Base-by-base conservation (phyloP, 2,797 vertebrate species). In the Telmatherina bonti region DNA sequence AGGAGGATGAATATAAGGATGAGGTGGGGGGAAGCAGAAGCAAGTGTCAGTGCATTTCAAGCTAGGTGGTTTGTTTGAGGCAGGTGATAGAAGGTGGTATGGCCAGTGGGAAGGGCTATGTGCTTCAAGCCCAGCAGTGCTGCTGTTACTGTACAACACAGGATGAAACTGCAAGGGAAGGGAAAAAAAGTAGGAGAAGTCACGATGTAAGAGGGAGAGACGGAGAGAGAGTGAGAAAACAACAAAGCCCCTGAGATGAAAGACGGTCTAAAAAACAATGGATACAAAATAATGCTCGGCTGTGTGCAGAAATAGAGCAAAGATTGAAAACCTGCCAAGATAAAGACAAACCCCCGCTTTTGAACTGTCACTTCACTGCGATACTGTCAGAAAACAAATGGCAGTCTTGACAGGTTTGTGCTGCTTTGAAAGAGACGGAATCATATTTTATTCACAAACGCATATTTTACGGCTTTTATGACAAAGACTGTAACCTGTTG, bases 301-400 rank as follows among this genome's bases (percentile, higher is more conserved):
- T 51, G 83, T 88, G 85, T 85, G 89, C 91, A 91, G 90, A 91
- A 91, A 90, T 92, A 91, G 91, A 91, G 92, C 89, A 91, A 89
- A 91, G 91, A 93, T 89, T 93, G 92, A 93, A 92, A 92, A 92
- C 89, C 91, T 93, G 92, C 90, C 92, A 92, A 91, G 91, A 91
- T 91, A 89, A 91, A 92, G 89, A 92, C 90, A 88, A 92, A 85
- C 80, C 86, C 84, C 85, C 77, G 83, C 87, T 82, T 93, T 91
- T 92, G 87, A 91, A 93, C 89, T 91, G 90, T 91, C 90, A 92
- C 85, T 88, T 91, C 80, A 45, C 82, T 35, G 49, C 74, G 81
- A 88, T 90, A 85, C 82, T 86, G 90, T 93, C 86, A 91, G 79
- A 87, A 89, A 92, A 91, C 88, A 90, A 91, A 91, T 87, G 87